Base-by-base conservation (phyloP, 2,797 vertebrate species). In the Phylloscopus collybita region DNA sequence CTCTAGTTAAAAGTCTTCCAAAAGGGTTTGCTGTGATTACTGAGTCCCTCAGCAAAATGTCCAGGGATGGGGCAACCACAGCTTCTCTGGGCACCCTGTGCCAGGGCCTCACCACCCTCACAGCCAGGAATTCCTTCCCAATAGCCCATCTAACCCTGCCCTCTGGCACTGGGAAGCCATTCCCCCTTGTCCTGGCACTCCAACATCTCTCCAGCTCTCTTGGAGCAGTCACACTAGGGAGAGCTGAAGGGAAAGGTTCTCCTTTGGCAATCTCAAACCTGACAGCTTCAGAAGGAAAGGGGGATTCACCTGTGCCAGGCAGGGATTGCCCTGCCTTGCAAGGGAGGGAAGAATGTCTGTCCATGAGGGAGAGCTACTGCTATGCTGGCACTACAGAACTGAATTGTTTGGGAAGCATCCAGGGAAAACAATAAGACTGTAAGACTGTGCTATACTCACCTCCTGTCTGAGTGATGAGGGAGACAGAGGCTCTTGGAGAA, bases 181-280 rank as follows among this genome's bases (percentile, higher is more conserved):
- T 57, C 4, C 13, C 16, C 49, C 11, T 22, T 44, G 27, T 64
- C 32, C 56, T 70, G 36, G 44, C 50, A 19, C 17, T 62, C 42
- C 56, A 12, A 36, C 61, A 32, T 29, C 22, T 50, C 50, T 70
- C 44, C 42, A 76, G 36, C 42, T 82, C 23, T 50, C n/a, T 21
- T 25, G 47, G 42, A 74, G 36, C 17, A 34, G 36, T 23, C 4
- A 0, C 15, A 40, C 25, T 40, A 2, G 0, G 66, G 56, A 42
- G 30, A 50, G 64, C n/a, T n/a, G 51, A 79, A 85, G 23, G 38
- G 16, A 60, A 56, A 38, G n/a, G 15, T 11, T 44, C 27, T 16
- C 14, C 45, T 57, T 49, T 32, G 50, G 20, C 53, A 38, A 5
- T 38, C 6, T 5, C 5, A 4, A 17, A 16, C 18, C 60, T 57